Base-by-base conservation (phyloP, 2,888 invertebrate species). In the Pollenia amentaria region DNA sequence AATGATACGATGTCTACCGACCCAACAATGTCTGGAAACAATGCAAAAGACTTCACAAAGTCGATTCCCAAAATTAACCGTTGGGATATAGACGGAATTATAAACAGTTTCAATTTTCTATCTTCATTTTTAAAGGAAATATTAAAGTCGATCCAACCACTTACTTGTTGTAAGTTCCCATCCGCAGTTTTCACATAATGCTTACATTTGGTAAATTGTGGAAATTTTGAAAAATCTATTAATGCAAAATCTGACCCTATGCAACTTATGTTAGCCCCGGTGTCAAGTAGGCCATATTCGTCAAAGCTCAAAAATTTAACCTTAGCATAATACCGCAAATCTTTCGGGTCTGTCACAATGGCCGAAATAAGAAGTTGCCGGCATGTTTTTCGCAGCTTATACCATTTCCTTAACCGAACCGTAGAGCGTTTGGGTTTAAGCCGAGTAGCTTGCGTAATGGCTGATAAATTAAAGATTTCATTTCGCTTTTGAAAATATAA, bases 241-340 rank as follows among this genome's bases (percentile, higher is more conserved):
- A n/a, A n/a, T 9, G 67, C 67, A 2, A 67, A 67, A 18, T 44
- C 48, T 9, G 46, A 44, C 10, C 67, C 67, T 44, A 67, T 44
- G 16, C 64, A 64, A n/a, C 42, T 64, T 8, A 64, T 44, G 29
- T 29, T 29, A 29, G 29, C 29, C 29, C 29, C 29, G 29, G 29
- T 29, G 29, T 29, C 29, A 29, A 29, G n/a, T 64, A 69, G 69
- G 3, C 55, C 72, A n/a, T 18, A 72, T 18, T 55, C 72, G 1
- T 21, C 11, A 38, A 70, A 70, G 2, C 38, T 3, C 4, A 70
- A 40, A 70, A 70, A 70, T n/a, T 38, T 14, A 38, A 70, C 53
- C n/a, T 70, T 70, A 4, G 53, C 69, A 29, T 70, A 70, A 11
- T 70, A 70, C 29, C 69, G 51, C 53, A 51, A 16, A 38, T 70